Base-by-base conservation (phyloP, 2,797 vertebrate species). In the Heterohyrax brucei region DNA sequence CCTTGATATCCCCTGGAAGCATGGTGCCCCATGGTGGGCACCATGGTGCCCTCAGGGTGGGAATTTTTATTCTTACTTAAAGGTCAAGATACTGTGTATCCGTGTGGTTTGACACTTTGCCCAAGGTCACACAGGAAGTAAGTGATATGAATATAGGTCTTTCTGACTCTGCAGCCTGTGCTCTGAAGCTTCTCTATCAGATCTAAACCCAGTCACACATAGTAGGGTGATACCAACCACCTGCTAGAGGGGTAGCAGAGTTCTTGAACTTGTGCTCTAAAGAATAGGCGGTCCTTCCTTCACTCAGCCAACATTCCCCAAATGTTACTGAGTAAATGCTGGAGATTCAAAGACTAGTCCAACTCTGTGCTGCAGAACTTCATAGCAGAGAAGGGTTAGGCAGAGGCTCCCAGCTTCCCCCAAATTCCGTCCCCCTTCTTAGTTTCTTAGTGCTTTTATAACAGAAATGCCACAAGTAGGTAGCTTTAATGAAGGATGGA, bases 31-130 rank as follows among this genome's bases (percentile, higher is more conserved):
- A 39, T n/a, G n/a, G n/a, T n/a, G n/a, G n/a, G n/a, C n/a, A n/a
- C n/a, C 39, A 39, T 39, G 39, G 39, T 39, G 39, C 39, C 39
- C 39, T 3, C 39, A 39, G 39, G 44, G 48, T 1, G 50, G 48
- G 81, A 82, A 62, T 64, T 86, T 53, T 94, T 39, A 91, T 70
- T 87, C 44, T 91, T 28, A 78, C 68, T 82, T 87, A 94, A 91
- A 94, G 62, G 48, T 24, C 53, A 84, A 7, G 61, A 22, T 87
- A 18, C 50, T 86, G 7, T 13, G 64, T 73, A 8, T 39, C 70
- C 19, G 33, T 48, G 24, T 24, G 7, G 10, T 53, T 68, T 62
- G 61, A 30, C 28, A 16, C 9, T 82, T 30, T 72, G 28, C 61
- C 28, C 22, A 19, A 13, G 50, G 30, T 48, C 78, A 72, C 61